Evolutionary conservation across 2,797 vertebrate species (phyloP), one percentile per base, ranked within the genome.

Genomic region (Amphiprion clarkii): DNA sequence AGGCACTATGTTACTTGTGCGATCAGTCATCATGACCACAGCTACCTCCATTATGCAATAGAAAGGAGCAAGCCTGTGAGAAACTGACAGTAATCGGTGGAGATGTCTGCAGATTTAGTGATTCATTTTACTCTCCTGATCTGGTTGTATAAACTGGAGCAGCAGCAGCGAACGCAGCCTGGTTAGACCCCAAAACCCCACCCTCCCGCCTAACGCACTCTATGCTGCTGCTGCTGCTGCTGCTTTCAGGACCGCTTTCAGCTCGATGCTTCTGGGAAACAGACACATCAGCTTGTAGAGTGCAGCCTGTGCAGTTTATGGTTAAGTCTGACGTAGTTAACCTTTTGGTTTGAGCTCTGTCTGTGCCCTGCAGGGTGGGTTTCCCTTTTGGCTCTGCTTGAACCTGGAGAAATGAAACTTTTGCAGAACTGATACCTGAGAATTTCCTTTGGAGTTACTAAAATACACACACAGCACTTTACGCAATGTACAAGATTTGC

Each of bases 261-360:
- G 49, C 48, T 76, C 76, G 71, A 71, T 82, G 67, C 66, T 95
- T 95, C 93, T 92, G 89, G 86, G 94, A 95, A 95, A 94, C 58
- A 1, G 74, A 39, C 60, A 10, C 81, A 57, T 74, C 74, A 72
- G 19, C 67, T 56, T 69, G 52, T 71, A 57, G 52, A 59, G 52
- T 53, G 51, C 75, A 71, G 58, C 12, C 31, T 62, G 36, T 74
- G 73, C 81, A 78, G 29, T 70, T 73, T 85, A 75, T 85, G 87
- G 87, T 93, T 79, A 82, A 25, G 57, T 3, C 39, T 91, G 89
- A 91, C 74, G 82, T 74, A 84, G 12, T 79, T 52, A 27, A 46
- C 63, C 23, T 79, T 68, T 71, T 44, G 81, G 61, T 36, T 70
- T 10, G 23, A 78, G 64, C 46, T 68, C n/a, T 61, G 31, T 25